phyloP scores from a whole-genome alignment of 2,888 invertebrate species.

The Drosophila atripex region DNA sequence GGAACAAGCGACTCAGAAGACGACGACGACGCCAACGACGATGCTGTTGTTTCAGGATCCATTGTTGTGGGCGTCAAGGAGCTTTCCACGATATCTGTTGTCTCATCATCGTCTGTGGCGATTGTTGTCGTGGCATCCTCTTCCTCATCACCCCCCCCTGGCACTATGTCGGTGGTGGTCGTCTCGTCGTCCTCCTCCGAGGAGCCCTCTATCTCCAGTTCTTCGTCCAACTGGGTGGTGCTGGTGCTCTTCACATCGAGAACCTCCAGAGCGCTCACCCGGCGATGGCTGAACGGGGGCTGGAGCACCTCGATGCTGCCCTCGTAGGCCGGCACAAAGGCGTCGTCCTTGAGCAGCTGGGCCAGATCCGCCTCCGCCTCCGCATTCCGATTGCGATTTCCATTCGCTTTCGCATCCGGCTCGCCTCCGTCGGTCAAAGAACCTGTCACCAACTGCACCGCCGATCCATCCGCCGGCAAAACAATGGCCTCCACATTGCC shows the following conservation, averaged over 20 bases:
- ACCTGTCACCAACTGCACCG: constrained; percentile 70
- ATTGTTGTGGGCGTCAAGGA: constrained; percentile 28
- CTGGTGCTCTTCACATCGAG: constrained; percentile 18
- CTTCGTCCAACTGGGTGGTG: background rate
- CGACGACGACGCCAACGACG: constrained; percentile 21
- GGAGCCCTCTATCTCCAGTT: constrained; percentile 4
- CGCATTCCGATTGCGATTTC: constrained; percentile 9
- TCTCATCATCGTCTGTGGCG: background rate
- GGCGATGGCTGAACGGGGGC: constrained; percentile 60
- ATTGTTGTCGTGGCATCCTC: background rate
- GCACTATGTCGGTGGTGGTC: constrained; percentile 48
- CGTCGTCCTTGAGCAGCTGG: constrained; percentile 77
- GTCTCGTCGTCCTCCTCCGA: constrained; percentile 23
- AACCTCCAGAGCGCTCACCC: constrained; percentile 54
- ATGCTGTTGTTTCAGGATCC: constrained; percentile 2
- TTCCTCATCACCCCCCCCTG: constrained; percentile 19
- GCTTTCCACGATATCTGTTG: background rate
- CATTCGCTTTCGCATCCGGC: constrained; percentile 16
- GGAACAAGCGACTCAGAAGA: background rate
- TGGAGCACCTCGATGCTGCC: constrained; percentile 54
- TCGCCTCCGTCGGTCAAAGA: constrained; percentile 36
- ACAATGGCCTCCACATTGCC: constrained; percentile 79
- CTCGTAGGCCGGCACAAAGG: constrained; percentile 69
- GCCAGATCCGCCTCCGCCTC: constrained; percentile 50
- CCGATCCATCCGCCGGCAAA: constrained; percentile 66